Base-by-base conservation (phyloP, 2,113 vertebrate species). In the Poeciliopsis retropinna region DNA sequence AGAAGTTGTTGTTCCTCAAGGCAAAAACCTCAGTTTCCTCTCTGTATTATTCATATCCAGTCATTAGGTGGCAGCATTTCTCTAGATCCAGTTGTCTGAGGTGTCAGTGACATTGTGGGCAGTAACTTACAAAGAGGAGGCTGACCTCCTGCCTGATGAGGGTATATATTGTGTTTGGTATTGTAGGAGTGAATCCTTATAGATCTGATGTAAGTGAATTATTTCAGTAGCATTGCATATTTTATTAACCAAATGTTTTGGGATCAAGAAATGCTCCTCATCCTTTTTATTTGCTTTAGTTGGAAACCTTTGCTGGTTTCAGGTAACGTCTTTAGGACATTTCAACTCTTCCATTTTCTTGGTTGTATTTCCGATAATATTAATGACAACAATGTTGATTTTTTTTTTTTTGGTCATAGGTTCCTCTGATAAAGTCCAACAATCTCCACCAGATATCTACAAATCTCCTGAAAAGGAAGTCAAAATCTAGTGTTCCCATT, bases 401-500 rank as follows among this genome's bases (percentile, higher is more conserved):
- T 39, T 39, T 39, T 3, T 0, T 32, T 32, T 0, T 31, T 0
- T n/a, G 32, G 15, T 31, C 8, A 19, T 17, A 47, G 44, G 44
- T 76, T 71, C 44, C 0, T 69, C 80, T 30, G 65, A 76, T 9
- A 15, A 79, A 37, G 79, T 89, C 17, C 0, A 37, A 0, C 89
- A 89, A 74, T 80, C 0, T 70, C 85, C 86, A 67, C 6, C 63
- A 28, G 64, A 83, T 1, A 70, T 79, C 15, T 60, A 30, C 64
- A 68, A 12, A 5, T 17, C 5, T 11, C 14, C 5, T 9, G 51
- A n/a, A 77, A 1, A 60, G 76, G 15, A 4, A 3, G 76, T 65
- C 28, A 9, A 11, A 47, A 77, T 92, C 5, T 10, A 2, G 5
- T 92, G 92, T 75, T 80, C 31, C n/a, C 91, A 92, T 65, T 77